Base-by-base conservation (phyloP, 2,888 invertebrate genomes). In the Allophyes oxyacanthae region DNA sequence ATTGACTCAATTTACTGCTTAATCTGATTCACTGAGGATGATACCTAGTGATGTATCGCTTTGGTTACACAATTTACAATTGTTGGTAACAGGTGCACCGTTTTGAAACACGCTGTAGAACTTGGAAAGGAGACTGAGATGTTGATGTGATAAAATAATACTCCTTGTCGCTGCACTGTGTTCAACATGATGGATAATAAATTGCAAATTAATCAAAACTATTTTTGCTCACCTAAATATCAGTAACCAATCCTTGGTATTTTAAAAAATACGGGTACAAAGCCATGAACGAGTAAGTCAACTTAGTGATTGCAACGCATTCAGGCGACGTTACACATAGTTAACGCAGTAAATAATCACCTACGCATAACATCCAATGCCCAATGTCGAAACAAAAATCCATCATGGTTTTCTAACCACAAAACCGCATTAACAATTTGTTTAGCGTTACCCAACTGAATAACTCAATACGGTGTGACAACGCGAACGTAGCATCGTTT, bases 21-120 rank as follows among this genome's bases (percentile, higher is more conserved):
- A 87, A 90, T 90, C 90, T 87, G 91, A 92, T 90, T 89, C 89
- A 87, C 84, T 78, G 79, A 79, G 66, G 76, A 75, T 75, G 76
- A 75, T 75, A 55, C 61, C 15, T 32, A 36, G 52, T 73, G 63
- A 65, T 67, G 30, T 67, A 75, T 68, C 10, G 60, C 28, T 49
- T 49, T 50, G 41, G 40, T 75, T 75, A 64, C 64, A 64, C 64
- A 56, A 70, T 53, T 70, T 65, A 50, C 52, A 59, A 72, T 66
- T 52, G 51, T 59, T 41, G 20, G 37, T 3, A 9, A 14, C 52
- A 70, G 53, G 49, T 56, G 10, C 9, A 10, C 28, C 2, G 14
- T 62, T 69, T 49, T 20, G 40, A 46, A 57, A 49, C 45, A 0
- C 10, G 0, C 50, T 50, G 30, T 36, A 68, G 20, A 55, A 48